phyloP scores from a whole-genome alignment of 2,888 invertebrate species.

The Criorhina ranunculi region DNA sequence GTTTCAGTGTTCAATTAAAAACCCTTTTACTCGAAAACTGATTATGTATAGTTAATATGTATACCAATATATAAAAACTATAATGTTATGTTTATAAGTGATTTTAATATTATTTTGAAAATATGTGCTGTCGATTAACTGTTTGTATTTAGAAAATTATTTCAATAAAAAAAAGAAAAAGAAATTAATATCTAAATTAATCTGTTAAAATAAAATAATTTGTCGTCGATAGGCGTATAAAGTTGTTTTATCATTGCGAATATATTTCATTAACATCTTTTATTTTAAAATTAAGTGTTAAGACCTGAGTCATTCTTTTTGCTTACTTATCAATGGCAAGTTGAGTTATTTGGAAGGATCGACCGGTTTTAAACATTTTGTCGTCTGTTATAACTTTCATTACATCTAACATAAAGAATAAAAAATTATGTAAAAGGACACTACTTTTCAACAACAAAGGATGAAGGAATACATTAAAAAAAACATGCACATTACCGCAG shows the following conservation, averaged over 20 bases:
- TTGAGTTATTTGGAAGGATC: too few relatives aligned
- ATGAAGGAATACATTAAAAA: too few relatives aligned
- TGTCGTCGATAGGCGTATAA: conserved; percentile 25
- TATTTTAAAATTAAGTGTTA: too few relatives aligned
- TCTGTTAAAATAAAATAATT: conserved; percentile 15
- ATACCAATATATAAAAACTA: conserved; percentile 6
- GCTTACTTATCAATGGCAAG: not conserved
- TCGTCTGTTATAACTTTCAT: too few relatives aligned
- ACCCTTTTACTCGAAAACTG: too few relatives aligned
- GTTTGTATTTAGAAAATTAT: conserved; percentile 35
- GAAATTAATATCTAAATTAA: conserved; percentile 14
- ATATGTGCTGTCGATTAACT: conserved; percentile 13
- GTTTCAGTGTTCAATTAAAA: not conserved
- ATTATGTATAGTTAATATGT: conserved; percentile 1
- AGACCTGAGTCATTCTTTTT: not conserved
- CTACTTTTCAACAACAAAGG: too few relatives aligned
- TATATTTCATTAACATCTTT: conserved; percentile 4
- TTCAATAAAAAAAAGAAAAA: conserved; percentile 17
- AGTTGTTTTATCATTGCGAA: conserved; percentile 36
- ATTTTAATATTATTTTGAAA: conserved; percentile 25
- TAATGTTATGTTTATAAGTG: conserved; percentile 27
- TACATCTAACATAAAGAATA: too few relatives aligned
- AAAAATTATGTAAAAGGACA: too few relatives aligned
- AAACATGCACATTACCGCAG: too few relatives aligned
- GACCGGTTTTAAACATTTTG: too few relatives aligned